Conservation (phyloP, 2,113 vertebrate genomes). For the Pygathrix nemaeus region DNA sequence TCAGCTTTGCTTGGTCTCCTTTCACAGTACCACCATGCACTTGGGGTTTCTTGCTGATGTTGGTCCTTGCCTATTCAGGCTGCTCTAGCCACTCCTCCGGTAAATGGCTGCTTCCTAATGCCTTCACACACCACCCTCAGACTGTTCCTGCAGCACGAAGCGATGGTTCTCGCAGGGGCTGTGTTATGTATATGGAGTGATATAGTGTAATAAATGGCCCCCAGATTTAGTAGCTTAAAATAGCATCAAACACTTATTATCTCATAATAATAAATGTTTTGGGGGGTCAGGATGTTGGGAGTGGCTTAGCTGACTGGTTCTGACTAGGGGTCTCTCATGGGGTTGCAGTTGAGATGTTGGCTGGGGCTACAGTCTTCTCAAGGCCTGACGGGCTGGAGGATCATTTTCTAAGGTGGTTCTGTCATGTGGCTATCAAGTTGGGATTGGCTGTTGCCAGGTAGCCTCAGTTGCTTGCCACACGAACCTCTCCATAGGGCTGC, state of each 20-base stretch:
- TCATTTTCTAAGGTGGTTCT: background rate
- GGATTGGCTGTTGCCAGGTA: background rate
- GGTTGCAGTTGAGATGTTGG: background rate
- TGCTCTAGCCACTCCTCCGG: background rate
- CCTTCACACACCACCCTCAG: background rate
- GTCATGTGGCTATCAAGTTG: background rate
- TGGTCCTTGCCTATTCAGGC: background rate
- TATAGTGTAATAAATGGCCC: background rate
- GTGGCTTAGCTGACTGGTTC: background rate
- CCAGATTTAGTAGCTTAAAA: background rate
- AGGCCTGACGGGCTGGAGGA: background rate
- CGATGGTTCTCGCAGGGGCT: background rate
- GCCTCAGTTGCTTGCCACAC: background rate
- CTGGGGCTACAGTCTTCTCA: background rate
- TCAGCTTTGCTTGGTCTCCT: conserved; percentile 36
- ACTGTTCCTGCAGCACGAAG: background rate
- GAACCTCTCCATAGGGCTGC: background rate
- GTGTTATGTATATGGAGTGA: background rate
- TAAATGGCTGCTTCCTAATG: background rate
- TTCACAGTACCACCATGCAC: background rate
- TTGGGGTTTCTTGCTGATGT: background rate
- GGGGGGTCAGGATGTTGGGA: background rate
- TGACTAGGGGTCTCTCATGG: background rate
- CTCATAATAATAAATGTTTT: background rate
- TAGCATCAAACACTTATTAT: background rate